phyloP scores from a whole-genome alignment of 2,797 vertebrate genomes.

The Synaphobranchus kaupii region DNA sequence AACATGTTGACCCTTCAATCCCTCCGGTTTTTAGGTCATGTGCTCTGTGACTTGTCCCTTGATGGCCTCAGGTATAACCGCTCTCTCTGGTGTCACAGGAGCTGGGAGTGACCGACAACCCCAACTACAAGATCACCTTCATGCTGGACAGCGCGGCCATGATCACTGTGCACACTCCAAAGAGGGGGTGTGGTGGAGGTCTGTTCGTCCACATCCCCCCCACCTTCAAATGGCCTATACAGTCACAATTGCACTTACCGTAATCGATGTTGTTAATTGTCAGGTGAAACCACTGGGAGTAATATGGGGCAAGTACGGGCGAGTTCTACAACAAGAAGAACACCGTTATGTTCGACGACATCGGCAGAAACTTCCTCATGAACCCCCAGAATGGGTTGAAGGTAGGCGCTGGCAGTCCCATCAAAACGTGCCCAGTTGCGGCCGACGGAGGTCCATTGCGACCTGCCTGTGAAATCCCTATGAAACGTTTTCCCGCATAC shows the following conservation, averaged over 20 bases:
- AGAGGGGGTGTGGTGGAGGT: slow-evolving; percentile 96
- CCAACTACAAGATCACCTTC: slow-evolving; percentile 97
- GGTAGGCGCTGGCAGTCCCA: slow-evolving; percentile 63
- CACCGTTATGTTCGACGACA: slow-evolving; percentile 99
- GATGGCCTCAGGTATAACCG: not conserved
- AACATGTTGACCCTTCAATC: no score
- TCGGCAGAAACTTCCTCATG: slow-evolving; percentile 98
- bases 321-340: slow-evolving; percentile 96
- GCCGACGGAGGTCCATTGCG: not conserved
- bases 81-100: slow-evolving; percentile 70
- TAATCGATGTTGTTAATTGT: slow-evolving; percentile 31
- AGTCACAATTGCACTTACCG: not conserved
- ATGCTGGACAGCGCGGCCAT: slow-evolving; percentile 98
- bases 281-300: slow-evolving; percentile 98
- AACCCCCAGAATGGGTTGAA: slow-evolving; percentile 98
- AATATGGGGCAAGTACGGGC: slow-evolving; percentile 95
- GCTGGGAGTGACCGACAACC: slow-evolving; percentile 92
- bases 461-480: not conserved
- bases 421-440: no score
- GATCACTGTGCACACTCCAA: slow-evolving; percentile 98
- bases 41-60: not conserved
- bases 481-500: not conserved
- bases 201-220: slow-evolving; percentile 39
- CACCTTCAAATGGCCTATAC: not conserved
- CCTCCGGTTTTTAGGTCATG: no score